Conservation (phyloP, 2,888 invertebrate species). For the Cryptops parisi region DNA sequence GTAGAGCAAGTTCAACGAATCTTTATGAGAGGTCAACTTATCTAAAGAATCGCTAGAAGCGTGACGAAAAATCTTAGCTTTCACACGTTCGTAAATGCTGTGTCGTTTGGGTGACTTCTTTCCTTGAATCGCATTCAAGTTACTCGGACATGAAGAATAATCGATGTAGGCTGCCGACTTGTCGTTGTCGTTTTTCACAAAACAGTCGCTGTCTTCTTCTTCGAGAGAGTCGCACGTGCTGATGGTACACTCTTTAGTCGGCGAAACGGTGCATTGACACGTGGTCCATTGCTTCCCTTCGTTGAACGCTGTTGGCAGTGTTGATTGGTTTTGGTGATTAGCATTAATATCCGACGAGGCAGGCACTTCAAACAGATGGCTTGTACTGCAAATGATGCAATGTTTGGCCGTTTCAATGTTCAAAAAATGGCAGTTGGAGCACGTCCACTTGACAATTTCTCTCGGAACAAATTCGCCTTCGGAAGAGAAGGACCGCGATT, state of each 20-base stretch:
- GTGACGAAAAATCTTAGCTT: slow-evolving; percentile 41
- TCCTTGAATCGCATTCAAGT: too few species aligned
- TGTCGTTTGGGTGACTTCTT: slow-evolving; percentile 37
- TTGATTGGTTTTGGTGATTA: too few species aligned
- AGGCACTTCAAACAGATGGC: too few species aligned
- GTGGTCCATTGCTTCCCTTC: not conserved
- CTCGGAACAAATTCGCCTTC: slow-evolving; percentile 14
- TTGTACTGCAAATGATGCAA: slow-evolving; percentile 22
- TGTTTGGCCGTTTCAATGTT: slow-evolving; percentile 25
- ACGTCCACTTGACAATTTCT: slow-evolving; percentile 33
- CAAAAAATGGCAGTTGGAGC: slow-evolving; percentile 27
- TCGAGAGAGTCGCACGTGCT: too few species aligned
- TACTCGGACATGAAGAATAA: too few species aligned
- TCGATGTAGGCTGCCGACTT: too few species aligned
- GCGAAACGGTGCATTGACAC: slow-evolving; percentile 28
- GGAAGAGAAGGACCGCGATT: slow-evolving; percentile 13
- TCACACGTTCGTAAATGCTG: slow-evolving; percentile 36
- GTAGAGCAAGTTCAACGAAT: not conserved
- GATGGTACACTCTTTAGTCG: slow-evolving; percentile 23
- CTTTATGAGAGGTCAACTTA: too few species aligned
- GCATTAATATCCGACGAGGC: too few species aligned
- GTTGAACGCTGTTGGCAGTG: slow-evolving; percentile 3
- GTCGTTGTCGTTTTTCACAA: too few species aligned
- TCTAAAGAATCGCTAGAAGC: slow-evolving; percentile 19
- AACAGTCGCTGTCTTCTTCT: too few species aligned